phyloP scores from a whole-genome alignment of 2,113 vertebrate species.

The Chaetops frenatus region DNA sequence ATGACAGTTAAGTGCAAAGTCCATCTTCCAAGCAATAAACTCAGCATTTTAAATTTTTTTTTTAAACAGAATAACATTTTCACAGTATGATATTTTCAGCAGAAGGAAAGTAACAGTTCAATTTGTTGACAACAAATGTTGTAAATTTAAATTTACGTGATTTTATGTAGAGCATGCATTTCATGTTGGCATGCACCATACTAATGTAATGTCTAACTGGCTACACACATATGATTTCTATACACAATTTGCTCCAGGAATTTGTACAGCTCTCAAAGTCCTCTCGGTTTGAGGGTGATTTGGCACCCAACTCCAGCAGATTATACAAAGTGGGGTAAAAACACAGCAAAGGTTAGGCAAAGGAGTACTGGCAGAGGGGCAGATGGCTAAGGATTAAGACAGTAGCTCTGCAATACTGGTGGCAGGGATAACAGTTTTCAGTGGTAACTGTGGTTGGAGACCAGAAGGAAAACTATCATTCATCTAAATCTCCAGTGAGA shows the following conservation, averaged over 20 bases:
- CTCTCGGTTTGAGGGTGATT: background rate
- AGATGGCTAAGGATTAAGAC: background rate
- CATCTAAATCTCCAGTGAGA: background rate
- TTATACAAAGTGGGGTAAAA: background rate
- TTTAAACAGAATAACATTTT: background rate
- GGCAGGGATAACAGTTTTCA: background rate
- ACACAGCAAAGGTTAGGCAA: background rate
- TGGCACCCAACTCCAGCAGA: background rate
- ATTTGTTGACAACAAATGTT: background rate
- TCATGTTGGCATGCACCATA: fast-evolving
- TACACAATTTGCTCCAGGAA: background rate
- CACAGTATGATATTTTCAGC: background rate
- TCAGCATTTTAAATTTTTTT: background rate
- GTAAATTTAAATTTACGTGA: background rate
- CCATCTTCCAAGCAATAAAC: background rate
- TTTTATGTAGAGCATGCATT: background rate
- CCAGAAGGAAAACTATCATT: background rate
- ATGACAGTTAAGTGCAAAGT: background rate
- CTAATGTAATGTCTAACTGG: background rate
- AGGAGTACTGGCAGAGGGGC: background rate
- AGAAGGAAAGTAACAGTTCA: background rate
- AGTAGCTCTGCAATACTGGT: background rate
- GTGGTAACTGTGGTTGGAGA: background rate
- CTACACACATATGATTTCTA: fast-evolving
- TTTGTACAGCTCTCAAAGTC: background rate